Evolutionary conservation across 2,113 vertebrate species (phyloP), one percentile per base, ranked within the genome.

Genomic region (Haliaeetus leucogaster): DNA sequence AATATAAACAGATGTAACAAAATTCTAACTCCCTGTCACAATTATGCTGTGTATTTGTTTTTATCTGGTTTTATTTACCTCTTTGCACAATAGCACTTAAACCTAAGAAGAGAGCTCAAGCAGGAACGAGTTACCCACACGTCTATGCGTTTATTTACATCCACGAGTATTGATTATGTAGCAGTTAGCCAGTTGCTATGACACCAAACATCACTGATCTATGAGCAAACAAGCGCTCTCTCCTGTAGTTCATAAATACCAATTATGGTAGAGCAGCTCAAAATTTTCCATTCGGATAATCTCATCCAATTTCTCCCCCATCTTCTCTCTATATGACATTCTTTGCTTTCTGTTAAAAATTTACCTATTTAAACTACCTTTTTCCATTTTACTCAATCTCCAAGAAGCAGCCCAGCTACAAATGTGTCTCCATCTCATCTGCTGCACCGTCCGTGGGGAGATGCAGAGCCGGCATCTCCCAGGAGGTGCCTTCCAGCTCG

Each of bases 101-200:
- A 6, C 53, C 53, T 17, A 17, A 29, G 13, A 40, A 16, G 17
- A 3, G 42, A 32, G 18, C 63, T 13, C 7, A 7, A 29, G 53
- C 59, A 13, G 87, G 38, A 63, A 0, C 11, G 5, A 7, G 16
- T 21, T 81, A 2, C 34, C 19, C 82, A 17, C 17, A 2, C 2
- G 0, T 3, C 55, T 25, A 6, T 9, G 38, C 3, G 5, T 14
- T 32, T 8, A 1, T 6, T 30, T 36, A 17, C 26, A 0, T 3
- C 6, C 16, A 7, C 0, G 2, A 18, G 25, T 85, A 78, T 63
- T 5, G 91, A 89, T 92, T 72, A 65, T 62, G 62, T 18, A 43
- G 89, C 85, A 92, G 78, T 21, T 52, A 12, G 53, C 52, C 32
- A 1, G 94, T 79, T 95, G 83, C 95, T 67, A 52, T 38, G 91